Base-by-base conservation (phyloP, 2,888 invertebrate species). In the Dione juno region DNA sequence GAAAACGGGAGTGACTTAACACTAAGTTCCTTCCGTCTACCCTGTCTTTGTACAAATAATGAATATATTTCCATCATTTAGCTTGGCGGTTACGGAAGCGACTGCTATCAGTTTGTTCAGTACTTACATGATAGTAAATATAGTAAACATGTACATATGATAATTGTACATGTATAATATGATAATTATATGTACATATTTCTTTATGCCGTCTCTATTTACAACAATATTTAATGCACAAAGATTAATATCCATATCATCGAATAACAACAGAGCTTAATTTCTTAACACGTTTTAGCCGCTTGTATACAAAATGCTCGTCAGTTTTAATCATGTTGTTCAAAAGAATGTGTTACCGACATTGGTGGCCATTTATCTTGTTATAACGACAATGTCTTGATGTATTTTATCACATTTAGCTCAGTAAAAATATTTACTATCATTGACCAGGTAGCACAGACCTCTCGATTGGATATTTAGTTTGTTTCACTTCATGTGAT, bases 331-430 rank as follows among this genome's bases (percentile, higher is more conserved):
- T 89, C 86, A 86, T 81, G 79, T 80, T 80, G 79, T 80, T 80
- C 81, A 82, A 81, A 82, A 77, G 82, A 84, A 84, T 82, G 81
- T 85, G 84, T 88, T 87, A 82, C 88, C 83, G 82, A 83, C 85
- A 85, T 87, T 84, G 80, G 81, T 80, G 78, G 79, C 88, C 80
- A 92, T 92, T 82, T 85, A 89, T 92, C 92, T 90, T 89, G 81
- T 80, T 84, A 80, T 90, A 92, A 92, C 88, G 90, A 93, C 92
- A 92, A 91, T 92, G 89, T 88, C 89, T 90, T 90, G 90, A 90
- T 92, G 82, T 89, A 90, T 91, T 89, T 89, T 89, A 91, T 91
- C 89, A 89, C 89, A 92, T 91, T 91, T 88, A 88, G 89, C 80
- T 79, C 77, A 83, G 87, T 90, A 84, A 86, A 89, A 90, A 89